Percentiles rank a stretch among this genome's conserved stretches.
phyloP scores from a whole-genome alignment of 2,113 vertebrate genomes.

The Raphicerus campestris region DNA sequence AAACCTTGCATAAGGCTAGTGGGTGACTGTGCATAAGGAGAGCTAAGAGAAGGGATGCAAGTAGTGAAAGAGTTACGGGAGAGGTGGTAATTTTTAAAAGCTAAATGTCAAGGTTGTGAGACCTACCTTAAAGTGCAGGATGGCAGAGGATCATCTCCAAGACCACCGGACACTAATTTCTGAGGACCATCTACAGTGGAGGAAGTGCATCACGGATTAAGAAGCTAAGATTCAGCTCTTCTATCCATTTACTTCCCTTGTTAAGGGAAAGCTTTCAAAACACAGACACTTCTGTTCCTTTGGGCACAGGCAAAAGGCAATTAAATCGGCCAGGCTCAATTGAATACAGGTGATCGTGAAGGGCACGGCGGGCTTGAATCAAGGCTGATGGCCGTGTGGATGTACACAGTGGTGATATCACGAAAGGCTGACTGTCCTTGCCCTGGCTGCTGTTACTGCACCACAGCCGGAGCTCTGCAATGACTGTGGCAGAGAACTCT shows the following conservation, averaged over 20 bases:
- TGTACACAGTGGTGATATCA: background rate
- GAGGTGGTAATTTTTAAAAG: background rate
- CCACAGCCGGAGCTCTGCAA: slow-evolving; percentile 57
- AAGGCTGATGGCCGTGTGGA: slow-evolving; percentile 57
- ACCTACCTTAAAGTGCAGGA: background rate
- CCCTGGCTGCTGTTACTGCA: background rate
- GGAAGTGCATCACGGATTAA: background rate
- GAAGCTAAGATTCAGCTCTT: background rate
- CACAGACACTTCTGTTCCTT: background rate
- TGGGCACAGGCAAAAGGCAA: background rate
- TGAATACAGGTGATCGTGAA: background rate
- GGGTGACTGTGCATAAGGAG: background rate
- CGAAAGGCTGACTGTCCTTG: slow-evolving; percentile 13
- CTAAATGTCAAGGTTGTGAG: background rate
- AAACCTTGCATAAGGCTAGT: background rate
- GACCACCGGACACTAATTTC: background rate
- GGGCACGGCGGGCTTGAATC: background rate
- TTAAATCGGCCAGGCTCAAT: background rate
- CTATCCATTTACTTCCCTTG: background rate
- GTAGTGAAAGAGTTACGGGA: background rate
- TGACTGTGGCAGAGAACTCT: slow-evolving; percentile 75
- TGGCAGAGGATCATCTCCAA: background rate
- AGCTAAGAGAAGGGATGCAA: background rate
- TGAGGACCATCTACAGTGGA: background rate
- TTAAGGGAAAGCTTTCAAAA: background rate